These are phyloP conservation scores for Cairina moschata DNA, from an alignment of 2,113 vertebrate genomes.

Conservation along the genomic window DNA sequence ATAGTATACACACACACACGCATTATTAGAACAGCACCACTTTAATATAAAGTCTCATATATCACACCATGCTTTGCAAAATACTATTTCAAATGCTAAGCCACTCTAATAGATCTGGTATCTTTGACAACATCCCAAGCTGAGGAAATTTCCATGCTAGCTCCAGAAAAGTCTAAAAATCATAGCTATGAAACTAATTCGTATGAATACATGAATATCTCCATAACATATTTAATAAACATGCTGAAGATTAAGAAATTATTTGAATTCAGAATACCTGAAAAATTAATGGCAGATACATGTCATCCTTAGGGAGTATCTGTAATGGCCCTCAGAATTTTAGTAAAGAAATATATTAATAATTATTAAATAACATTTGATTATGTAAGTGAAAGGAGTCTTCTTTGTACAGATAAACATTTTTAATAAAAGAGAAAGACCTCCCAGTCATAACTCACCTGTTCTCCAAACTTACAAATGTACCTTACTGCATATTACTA, in stretches of 20 bases:
- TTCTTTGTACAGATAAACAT: not conserved
- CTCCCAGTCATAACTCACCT: not conserved
- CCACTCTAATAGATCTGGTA: not conserved
- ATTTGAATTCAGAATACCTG: not conserved
- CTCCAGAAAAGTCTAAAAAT: not conserved
- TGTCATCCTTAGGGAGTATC: not conserved
- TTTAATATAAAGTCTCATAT: not conserved
- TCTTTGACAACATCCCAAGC: not conserved
- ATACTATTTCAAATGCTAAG: not conserved
- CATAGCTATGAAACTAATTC: not conserved
- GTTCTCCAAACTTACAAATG: not conserved
- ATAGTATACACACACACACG: not conserved
- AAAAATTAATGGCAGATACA: constrained; percentile 16
- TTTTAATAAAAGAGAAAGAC: not conserved
- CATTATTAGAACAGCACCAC: not conserved
- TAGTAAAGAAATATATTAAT: not conserved
- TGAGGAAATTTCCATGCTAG: not conserved
- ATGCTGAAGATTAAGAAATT: not conserved
- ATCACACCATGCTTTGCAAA: not conserved
- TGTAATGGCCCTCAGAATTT: not conserved
- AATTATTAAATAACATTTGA: not conserved
- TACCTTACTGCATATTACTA: not conserved
- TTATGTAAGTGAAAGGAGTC: not conserved
- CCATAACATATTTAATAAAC: not conserved
- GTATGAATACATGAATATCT: not conserved